Evolutionary conservation across 2,113 vertebrate species (phyloP).

Genomic region (Leptocoma aspasia): DNA sequence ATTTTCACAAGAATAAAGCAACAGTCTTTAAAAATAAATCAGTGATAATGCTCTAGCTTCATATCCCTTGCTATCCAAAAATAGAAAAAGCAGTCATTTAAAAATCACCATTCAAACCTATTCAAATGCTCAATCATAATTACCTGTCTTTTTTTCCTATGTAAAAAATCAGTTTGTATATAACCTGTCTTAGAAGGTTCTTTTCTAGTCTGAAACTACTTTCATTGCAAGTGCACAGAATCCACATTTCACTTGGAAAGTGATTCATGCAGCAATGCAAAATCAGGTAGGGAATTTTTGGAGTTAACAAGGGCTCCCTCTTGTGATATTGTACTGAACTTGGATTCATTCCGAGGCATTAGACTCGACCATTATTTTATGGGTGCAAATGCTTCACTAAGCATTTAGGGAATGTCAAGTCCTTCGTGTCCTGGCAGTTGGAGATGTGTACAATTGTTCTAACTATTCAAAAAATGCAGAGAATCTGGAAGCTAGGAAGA

Average conservation of each 20-base stretch:
- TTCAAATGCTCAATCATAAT: background rate
- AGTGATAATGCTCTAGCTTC: background rate
- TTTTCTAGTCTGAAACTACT: background rate
- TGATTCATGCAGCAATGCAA: background rate
- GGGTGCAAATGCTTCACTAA: background rate
- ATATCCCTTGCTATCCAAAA: background rate
- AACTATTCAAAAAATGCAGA: background rate
- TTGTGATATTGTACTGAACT: background rate
- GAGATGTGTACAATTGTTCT: background rate
- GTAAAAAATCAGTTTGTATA: background rate
- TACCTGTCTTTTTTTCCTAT: background rate
- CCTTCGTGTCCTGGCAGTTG: background rate
- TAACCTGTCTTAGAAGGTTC: background rate
- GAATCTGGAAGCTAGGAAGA: background rate
- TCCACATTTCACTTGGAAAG: background rate
- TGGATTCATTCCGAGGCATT: background rate
- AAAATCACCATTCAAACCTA: background rate
- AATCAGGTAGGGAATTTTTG: background rate
- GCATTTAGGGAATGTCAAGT: background rate
- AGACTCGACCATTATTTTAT: background rate
- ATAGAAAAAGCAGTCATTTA: background rate
- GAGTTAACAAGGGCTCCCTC: conserved; percentile 40
- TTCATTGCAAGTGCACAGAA: background rate
- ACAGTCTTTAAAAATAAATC: background rate
- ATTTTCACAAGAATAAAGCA: background rate